Evolutionary conservation across 37 sponge, comb jelly and placozoan genomes (phyloP).

Genomic region (Oscarella lobularis): DNA sequence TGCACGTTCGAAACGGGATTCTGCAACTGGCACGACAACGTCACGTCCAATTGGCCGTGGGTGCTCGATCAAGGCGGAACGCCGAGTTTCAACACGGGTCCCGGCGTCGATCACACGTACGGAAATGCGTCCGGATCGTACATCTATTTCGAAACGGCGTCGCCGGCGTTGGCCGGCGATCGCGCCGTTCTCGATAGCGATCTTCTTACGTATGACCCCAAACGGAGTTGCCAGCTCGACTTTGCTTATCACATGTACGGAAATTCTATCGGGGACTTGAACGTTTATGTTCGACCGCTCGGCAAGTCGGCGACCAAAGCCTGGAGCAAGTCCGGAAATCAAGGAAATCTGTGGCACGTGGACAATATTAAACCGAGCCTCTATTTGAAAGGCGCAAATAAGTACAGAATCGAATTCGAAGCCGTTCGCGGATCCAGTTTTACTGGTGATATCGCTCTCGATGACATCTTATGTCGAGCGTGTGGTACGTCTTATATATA

Average conservation of each 20-base stretch:
- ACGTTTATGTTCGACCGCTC: background rate
- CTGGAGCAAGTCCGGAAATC: background rate
- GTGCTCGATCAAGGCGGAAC: background rate
- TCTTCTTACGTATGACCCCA: background rate
- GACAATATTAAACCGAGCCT: background rate
- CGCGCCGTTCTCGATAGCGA: background rate
- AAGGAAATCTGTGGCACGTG: background rate
- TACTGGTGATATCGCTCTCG: constrained; percentile 9
- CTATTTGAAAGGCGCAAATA: background rate
- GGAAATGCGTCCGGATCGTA: background rate
- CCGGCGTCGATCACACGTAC: background rate
- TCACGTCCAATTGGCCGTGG: background rate
- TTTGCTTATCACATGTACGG: constrained; percentile 47
- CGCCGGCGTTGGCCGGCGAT: background rate
- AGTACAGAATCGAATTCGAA: background rate
- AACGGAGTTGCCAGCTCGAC: constrained; percentile 8
- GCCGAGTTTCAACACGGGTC: background rate
- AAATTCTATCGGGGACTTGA: constrained; percentile 18
- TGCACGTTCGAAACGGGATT: constrained; percentile 2
- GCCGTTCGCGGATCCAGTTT: background rate
- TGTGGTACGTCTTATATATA: background rate
- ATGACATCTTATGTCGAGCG: background rate
- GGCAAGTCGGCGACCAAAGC: background rate
- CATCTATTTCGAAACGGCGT: background rate
- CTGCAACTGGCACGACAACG: background rate